phyloP scores from a whole-genome alignment of 2,888 invertebrate species.

The Caenorhabditis sp. region DNA sequence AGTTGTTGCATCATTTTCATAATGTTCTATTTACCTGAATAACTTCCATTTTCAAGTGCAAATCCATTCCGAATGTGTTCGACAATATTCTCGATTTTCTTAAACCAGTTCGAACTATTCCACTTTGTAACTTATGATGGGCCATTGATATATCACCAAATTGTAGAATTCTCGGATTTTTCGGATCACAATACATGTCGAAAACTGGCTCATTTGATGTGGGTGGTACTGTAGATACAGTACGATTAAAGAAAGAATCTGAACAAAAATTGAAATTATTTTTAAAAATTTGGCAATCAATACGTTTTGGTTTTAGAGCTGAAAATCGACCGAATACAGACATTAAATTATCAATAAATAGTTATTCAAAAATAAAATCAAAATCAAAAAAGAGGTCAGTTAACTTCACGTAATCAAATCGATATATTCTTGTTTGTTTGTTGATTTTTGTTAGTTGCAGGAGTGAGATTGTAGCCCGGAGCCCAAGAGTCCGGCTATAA shows the following conservation, averaged over 20 bases:
- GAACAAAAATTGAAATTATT: neutral
- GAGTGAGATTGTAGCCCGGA: no score
- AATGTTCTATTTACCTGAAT: slow-evolving; percentile 77
- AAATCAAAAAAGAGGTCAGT: no score
- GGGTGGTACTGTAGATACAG: neutral
- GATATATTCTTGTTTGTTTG: no score
- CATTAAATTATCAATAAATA: neutral
- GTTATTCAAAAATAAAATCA: neutral
- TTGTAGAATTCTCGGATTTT: slow-evolving; percentile 44
- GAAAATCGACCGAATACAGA: neutral
- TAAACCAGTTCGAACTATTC: slow-evolving; percentile 85
- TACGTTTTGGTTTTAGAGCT: neutral
- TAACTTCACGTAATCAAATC: no score
- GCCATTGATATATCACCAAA: slow-evolving; percentile 73
- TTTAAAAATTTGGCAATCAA: no score
- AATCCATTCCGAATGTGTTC: slow-evolving; percentile 80
- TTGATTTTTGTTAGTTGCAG: no score
- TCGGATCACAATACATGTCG: slow-evolving; percentile 55
- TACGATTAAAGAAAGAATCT: neutral
- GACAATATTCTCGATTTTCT: slow-evolving; percentile 85
- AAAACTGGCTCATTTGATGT: neutral
- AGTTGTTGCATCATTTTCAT: no score
- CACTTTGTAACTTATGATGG: slow-evolving; percentile 81
- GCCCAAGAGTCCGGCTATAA: no score
- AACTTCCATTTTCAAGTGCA: slow-evolving; percentile 91